Evolutionary conservation across 2,113 vertebrate genomes (phyloP), one percentile per base, ranked within the genome.

Genomic region (Thalassarche chlororhynchos): DNA sequence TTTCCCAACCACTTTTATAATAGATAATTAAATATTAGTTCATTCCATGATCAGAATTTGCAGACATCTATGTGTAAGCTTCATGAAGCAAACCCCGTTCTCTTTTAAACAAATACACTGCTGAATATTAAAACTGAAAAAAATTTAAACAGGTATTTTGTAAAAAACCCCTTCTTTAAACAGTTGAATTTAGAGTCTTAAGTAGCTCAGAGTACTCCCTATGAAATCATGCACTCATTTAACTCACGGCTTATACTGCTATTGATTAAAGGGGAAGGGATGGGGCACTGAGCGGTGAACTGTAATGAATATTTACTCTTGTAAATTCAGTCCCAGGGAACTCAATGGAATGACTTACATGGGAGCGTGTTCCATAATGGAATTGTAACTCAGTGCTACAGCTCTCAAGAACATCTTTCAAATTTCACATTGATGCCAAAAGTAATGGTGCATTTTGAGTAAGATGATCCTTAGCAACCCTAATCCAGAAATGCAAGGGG

Each of bases 171-270:
- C 10, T 38, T 44, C 81, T 46, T 17, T 25, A 28, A 76, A 24
- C 17, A 36, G 62, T 24, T 65, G 55, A n/a, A 58, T 70, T 60
- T 32, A 19, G 36, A 69, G 28, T 19, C 20, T 29, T 9, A 4
- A 38, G 64, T 69, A 76, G 23, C 36, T 85, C 36, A 14, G 66
- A 42, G 25, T 40, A 26, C 68, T 55, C 17, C 17, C 42, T 65
- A 1, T 40, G 64, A 58, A 90, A 31, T 66, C 26, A 25, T 29
- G 20, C 28, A 11, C 19, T 38, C 8, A 13, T 20, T 54, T 42
- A 57, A 38, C 25, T 91, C n/a, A 1, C 0, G 2, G 28, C n/a
- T 68, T 31, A 17, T 2, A 2, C 36, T 68, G 52, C 16, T 55
- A 0, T 11, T 44, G 71, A 38, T 66, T 55, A 60, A 78, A 68